phyloP scores from a whole-genome alignment of 2,113 vertebrate species.

The Planiliza haematocheilus region DNA sequence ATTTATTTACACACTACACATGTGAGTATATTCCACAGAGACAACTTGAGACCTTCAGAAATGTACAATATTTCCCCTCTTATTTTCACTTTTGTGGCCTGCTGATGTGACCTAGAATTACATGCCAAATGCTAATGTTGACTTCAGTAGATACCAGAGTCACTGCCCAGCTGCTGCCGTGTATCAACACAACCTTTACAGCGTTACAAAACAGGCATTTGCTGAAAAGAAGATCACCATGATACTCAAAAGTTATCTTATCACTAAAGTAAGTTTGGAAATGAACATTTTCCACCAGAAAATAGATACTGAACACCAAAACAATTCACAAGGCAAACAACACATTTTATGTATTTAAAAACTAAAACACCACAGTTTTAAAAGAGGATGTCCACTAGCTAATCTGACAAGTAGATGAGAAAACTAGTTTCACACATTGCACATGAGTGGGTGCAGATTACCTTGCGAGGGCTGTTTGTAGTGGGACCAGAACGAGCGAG shows the following conservation, averaged over 20 bases:
- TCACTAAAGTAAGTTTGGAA: not conserved
- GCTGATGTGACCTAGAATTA: conserved; percentile 49
- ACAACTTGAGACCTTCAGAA: conserved; percentile 49
- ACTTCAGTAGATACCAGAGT: conserved; percentile 40
- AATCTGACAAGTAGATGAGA: conserved; percentile 31
- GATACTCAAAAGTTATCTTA: not conserved
- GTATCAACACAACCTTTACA: conserved; percentile 19
- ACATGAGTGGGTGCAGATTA: conserved; percentile 50
- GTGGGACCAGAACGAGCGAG: not conserved
- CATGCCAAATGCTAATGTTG: conserved; percentile 48
- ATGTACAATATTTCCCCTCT: conserved; percentile 58
- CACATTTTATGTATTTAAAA: not conserved
- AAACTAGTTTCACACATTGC: conserved; percentile 24
- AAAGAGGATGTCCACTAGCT: not conserved
- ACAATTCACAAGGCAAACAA: not conserved
- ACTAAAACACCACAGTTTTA: not conserved
- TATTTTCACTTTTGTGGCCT: conserved; percentile 50
- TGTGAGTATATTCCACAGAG: conserved; percentile 62
- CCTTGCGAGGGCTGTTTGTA: conserved; percentile 31
- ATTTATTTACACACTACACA: conserved; percentile 63
- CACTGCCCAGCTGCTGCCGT: conserved; percentile 39
- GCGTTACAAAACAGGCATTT: conserved; percentile 2
- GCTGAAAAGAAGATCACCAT: conserved; percentile 4
- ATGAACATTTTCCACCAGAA: not conserved
- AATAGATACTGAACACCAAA: not conserved